Conservation (phyloP, 2,113 vertebrate genomes). For the Prunella himalayana region DNA sequence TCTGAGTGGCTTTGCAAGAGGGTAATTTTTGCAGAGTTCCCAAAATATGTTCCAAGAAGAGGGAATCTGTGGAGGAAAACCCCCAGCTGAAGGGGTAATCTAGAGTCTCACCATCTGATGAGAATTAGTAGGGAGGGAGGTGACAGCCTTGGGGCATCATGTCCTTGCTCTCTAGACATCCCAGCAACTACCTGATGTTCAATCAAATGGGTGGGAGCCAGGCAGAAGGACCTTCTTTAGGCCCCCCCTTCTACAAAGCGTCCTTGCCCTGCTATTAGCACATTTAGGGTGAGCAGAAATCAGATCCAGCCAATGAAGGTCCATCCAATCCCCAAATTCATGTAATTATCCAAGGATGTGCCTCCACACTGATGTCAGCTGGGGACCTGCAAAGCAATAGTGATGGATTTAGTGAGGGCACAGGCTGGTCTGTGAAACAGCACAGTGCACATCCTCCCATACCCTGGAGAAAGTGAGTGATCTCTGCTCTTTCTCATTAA, state of each 20-base stretch:
- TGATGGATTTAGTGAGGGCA: not conserved
- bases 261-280: not conserved
- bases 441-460: not conserved
- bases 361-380: not conserved
- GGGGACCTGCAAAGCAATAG: not conserved
- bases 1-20: not conserved
- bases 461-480: not conserved
- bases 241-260: not conserved
- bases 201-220: not conserved
- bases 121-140: not conserved
- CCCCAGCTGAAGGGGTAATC: rapidly evolving
- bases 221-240: not conserved
- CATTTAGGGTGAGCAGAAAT: not conserved
- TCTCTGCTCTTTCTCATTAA: not conserved
- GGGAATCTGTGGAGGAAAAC: not conserved
- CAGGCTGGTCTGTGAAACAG: rapidly evolving
- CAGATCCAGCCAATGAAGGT: not conserved
- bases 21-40: not conserved
- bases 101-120: not conserved
- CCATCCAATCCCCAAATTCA: not conserved
- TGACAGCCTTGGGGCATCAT: not conserved
- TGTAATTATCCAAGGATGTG: not conserved
- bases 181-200: not conserved
- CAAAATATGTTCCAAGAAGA: not conserved
- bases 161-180: not conserved